Percentiles rank a stretch among this genome's conserved stretches.
Evolutionary conservation across 1,140 invertebrate genomes (phyloP).

Genomic region (Idris sp.): DNA sequence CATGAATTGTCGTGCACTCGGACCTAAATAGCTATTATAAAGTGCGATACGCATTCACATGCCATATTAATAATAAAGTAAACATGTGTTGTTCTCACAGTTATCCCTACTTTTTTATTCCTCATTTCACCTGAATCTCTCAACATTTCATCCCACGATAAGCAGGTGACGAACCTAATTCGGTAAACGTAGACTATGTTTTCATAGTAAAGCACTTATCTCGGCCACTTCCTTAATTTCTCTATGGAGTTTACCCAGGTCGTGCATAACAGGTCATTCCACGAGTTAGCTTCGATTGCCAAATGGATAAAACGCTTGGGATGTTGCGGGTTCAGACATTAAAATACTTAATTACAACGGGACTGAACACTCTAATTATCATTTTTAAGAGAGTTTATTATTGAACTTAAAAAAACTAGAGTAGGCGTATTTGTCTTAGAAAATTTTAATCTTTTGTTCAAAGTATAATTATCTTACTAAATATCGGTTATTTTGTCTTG

Average conservation of each 20-base stretch:
- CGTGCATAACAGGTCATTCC: conserved; percentile 5
- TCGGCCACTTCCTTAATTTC: conserved; percentile 37
- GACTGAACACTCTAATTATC: conserved; percentile 30
- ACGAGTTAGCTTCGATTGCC: conserved; percentile 20
- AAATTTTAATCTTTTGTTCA: no score
- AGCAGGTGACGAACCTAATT: conserved; percentile 69
- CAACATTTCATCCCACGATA: conserved; percentile 70
- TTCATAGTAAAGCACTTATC: conserved; percentile 20
- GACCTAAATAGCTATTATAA: conserved; percentile 43
- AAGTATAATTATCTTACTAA: no score
- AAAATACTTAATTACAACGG: conserved; percentile 53
- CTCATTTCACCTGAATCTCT: conserved; percentile 58
- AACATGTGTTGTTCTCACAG: conserved; percentile 60
- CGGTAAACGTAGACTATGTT: conserved; percentile 36
- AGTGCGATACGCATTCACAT: conserved; percentile 49
- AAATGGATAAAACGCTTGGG: conserved; percentile 18
- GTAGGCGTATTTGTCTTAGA: no score
- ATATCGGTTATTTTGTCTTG: no score
- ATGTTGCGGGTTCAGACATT: conserved; percentile 7
- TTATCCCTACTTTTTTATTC: conserved; percentile 19
- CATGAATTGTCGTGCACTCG: conserved; percentile 49
- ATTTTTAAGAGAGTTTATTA: no score
- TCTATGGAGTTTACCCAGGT: conserved; percentile 36
- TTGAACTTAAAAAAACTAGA: no score
- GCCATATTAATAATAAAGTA: conserved; percentile 69